Evolutionary conservation across 2,113 vertebrate species (phyloP).

Genomic region (Jacana jacana): DNA sequence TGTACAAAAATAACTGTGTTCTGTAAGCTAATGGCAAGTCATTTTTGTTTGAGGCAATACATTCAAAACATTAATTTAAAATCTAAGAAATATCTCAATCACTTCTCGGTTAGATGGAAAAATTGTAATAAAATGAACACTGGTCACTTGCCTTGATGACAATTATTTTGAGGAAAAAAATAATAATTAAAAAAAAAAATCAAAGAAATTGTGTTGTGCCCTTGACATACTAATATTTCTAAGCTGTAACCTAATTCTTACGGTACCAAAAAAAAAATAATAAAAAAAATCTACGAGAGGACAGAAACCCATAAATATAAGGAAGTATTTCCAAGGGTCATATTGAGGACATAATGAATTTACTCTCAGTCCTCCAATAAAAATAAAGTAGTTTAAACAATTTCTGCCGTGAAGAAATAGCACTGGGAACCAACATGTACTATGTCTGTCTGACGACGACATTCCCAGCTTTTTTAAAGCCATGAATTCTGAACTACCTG

Average conservation of each 20-base stretch:
- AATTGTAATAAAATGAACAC: neutral
- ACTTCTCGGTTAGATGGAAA: neutral
- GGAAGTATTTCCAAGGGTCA: constrained; percentile 66
- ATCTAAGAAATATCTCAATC: neutral
- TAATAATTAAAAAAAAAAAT: neutral
- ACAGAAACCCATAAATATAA: constrained; percentile 41
- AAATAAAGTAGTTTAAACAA: constrained; percentile 64
- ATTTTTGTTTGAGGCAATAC: neutral
- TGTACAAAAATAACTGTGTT: neutral
- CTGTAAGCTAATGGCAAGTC: neutral
- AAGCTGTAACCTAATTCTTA: neutral
- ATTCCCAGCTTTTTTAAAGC: constrained; percentile 32
- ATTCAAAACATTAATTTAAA: neutral
- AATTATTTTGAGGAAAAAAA: neutral
- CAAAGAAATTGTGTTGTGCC: neutral
- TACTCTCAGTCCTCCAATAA: constrained; percentile 59
- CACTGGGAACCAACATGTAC: neutral
- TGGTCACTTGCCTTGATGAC: neutral
- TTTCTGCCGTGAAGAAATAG: constrained; percentile 43
- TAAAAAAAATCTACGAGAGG: neutral
- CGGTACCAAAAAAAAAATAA: fast-evolving
- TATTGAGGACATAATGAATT: constrained; percentile 65
- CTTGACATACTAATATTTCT: neutral
- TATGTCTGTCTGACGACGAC: neutral
- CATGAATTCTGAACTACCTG: constrained; percentile 28